phyloP scores from a whole-genome alignment of 2,888 invertebrate genomes.

The Dysmachus trigonus region DNA sequence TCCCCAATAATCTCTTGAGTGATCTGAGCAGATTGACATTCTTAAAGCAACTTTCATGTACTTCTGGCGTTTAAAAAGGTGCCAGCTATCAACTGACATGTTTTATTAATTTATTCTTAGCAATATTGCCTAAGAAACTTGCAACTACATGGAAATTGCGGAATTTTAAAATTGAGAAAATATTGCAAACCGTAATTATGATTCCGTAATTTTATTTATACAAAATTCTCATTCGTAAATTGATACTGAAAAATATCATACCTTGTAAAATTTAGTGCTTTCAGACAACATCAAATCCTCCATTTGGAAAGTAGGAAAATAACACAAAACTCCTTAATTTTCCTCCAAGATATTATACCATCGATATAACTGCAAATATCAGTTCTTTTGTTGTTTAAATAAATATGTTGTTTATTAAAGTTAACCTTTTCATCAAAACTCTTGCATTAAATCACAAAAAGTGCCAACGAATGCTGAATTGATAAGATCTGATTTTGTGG shows the following conservation, averaged over 20 bases:
- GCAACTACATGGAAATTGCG: too few species aligned
- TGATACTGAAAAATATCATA: background rate
- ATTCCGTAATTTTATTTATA: too few species aligned
- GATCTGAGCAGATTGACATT: too few species aligned
- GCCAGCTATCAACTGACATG: too few species aligned
- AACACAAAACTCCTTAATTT: background rate
- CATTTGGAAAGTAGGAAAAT: background rate
- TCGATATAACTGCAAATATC: background rate
- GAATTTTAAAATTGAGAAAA: too few species aligned
- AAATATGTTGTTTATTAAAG: background rate
- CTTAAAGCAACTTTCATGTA: too few species aligned
- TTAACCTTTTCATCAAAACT: background rate
- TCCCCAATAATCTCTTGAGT: too few species aligned
- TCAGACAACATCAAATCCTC: background rate
- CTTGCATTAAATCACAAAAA: background rate
- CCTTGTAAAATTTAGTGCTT: background rate
- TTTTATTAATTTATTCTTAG: too few species aligned
- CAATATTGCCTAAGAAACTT: too few species aligned
- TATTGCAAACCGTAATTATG: too few species aligned
- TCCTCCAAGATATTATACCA: background rate
- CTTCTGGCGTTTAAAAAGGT: too few species aligned
- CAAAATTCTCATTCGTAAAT: background rate
- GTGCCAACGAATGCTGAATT: background rate
- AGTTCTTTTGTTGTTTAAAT: background rate
- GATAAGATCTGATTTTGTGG: background rate